Base-by-base conservation (phyloP, 2,797 vertebrate species). In the Coccyzus lansbergi region DNA sequence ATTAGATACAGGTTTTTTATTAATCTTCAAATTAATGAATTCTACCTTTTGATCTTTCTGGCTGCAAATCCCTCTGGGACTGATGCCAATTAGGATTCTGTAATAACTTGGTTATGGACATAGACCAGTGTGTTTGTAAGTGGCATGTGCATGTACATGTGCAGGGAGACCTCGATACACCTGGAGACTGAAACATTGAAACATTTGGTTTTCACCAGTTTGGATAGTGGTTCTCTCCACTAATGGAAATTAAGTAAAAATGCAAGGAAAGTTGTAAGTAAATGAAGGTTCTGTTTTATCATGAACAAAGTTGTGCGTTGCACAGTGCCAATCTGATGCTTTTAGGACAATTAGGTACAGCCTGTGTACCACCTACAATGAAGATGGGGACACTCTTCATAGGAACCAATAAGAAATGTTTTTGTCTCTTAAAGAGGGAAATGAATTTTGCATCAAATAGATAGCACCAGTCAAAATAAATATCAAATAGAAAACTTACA, bases 11-110 rank as follows among this genome's bases (percentile, higher is more conserved):
- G 53, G 26, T 85, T 87, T 90, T 81, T 85, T 86, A 93, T 92
- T 87, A 91, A 94, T 88, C 82, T 85, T 96, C 62, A 91, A 44
- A 92, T 86, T 83, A 93, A 93, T 74, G 67, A 90, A 18, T 86
- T 92, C 58, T 90, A 91, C 93, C 83, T 95, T 94, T 95, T 95
- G 88, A 95, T 96, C 75, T 77, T 88, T 87, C 74, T 75, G 83
- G 17, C 70, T 93, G 64, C n/a, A 88, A 76, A 86, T 95, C 82
- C 49, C 74, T 68, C 59, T 80, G 74, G 86, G 83, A 81, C 5
- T 78, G 51, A 70, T 58, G 80, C 36, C 82, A 84, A 14, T 94
- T 90, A 95, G 81, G 55, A 88, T 71, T 92, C 7, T 25, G 74
- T 83, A 89, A 63, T 83, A 86, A 40, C 18, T 48, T 33, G 34